Base-by-base conservation (phyloP, 2,888 invertebrate genomes). In the Brachycybe producta region DNA sequence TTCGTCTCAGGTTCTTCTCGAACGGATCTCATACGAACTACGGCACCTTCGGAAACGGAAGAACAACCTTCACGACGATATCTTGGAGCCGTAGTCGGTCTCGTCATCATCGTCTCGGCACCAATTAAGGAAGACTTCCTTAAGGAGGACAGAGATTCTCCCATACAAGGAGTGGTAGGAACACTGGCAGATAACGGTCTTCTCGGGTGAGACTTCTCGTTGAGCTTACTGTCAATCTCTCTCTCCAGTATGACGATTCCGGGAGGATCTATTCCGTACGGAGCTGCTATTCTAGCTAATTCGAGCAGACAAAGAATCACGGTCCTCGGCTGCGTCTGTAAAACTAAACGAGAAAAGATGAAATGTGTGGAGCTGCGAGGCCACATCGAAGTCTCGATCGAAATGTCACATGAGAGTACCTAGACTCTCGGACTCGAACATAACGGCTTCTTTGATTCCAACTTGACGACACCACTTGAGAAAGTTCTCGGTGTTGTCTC, bases 401-500 rank as follows among this genome's bases (percentile, higher is more conserved):
- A 11, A 46, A 35, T 21, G 19, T 17, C 24, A 11, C 1, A 17
- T 17, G 36, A 39, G 60, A 68, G 66, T 68, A 86, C 86, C 86
- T 58, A 88, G 73, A 65, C 86, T 86, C 64, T 88, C 87, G 61
- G 86, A 86, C 70, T 90, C 88, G 65, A 90, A 90, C 39, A 88
- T 74, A 51, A 86, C 73, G 67, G 87, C 87, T 66, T 85, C 82
- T 61, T 85, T 85, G 30, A 90, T 84, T 40, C 86, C 86, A 47
- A 85, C 75, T 46, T 82, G 78, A 51, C 83, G 75, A 64, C 86
- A 86, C 73, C 88, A 88, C 55, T 80, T 79, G 59, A 88, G 79
- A 67, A 88, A 90, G 69, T 86, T 86, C 62, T 85, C 85, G 60
- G 84, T 82, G 69, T 88, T 88, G 69, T 90, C 88, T 38, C 88